Base-by-base conservation (phyloP, 2,888 invertebrate species). In the Agonum fuliginosum region DNA sequence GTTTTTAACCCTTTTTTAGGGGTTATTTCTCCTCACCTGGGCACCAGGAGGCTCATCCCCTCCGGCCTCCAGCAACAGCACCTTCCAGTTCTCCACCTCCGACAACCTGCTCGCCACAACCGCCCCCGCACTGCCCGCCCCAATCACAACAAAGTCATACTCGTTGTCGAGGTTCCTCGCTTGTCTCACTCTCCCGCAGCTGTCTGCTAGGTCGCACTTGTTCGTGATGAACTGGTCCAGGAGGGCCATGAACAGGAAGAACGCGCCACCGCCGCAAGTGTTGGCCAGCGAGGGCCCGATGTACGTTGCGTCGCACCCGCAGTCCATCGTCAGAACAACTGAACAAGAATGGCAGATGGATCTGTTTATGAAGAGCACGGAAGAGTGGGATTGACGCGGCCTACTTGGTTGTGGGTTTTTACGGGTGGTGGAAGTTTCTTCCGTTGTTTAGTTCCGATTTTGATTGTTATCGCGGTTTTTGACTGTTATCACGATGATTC, bases 31-130 rank as follows among this genome's bases (percentile, higher is more conserved):
- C 30, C 80, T 78, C 24, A 81, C 81, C 81, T 86, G 86, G 0
- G 92, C 88, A 43, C 89, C 90, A 0, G 90, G 89, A 0, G 93
- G 93, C 84, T 93, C 93, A 82, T 93, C 93, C 0, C 91, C 91
- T 0, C 93, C 93, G 0, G 93, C 93, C 87, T 93, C 93, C 79
- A 93, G 84, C 6, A 93, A 84, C 22, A 93, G 83, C n/a, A 93
- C 92, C 87, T 91, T 92, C 92, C 92, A 92, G 43, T 90, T 87
- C 3, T 90, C 88, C 48, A 91, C 89, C 82, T 93, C 92, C 14
- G 92, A 91, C n/a, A 93, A 84, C 76, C 92, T 88, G 0, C 88
- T 90, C 5, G 93, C 93, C 0, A 91, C 89, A 5, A 91, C 90
- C 0, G 92, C 86, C 0, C 93, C 93, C 0, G 91, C 91, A 1